Base-by-base conservation (phyloP, 2,797 vertebrate species). In the Gephyroberyx darwinii region DNA sequence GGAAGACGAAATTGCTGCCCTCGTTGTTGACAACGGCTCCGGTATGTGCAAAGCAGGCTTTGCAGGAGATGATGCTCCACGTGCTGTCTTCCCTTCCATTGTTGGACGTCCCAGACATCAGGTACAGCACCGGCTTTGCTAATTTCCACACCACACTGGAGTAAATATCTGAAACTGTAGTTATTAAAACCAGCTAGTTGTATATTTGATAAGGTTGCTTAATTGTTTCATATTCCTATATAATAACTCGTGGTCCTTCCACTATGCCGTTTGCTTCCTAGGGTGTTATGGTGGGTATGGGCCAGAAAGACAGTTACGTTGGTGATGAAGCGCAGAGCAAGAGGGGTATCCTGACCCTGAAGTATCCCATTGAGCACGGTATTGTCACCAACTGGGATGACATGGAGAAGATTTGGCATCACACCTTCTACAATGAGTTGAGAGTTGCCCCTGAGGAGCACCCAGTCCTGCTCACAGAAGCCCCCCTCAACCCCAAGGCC, bases 21-120 rank as follows among this genome's bases (percentile, higher is more conserved):
- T 99, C 63, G 97, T 98, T 69, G 96, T 98, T 82, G 97, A 99
- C 93, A 99, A 99, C 45, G 97, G 98, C 83, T 99, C 97, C 22
- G 97, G 98, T 83, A 98, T 98, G 97, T 99, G 98, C 96, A 98
- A 99, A 92, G 97, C 97, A 85, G 98, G 98, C 61, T 99, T 99
- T 31, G 98, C 97, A 0, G 98, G 97, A 82, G 97, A 99, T 0
- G 97, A 99, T 78, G 98, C 97, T 0, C 98, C 97, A 59, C 95
- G 97, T 67, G 97, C 97, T 0, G 97, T 99, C 43, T 99, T 99
- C 87, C 97, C 98, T 17, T 99, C 98, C 88, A 98, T 99, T 53
- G 97, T 98, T 58, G 98, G 98, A 52, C 96, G 97, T 63, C 97
- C 98, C 85, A 96, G 97, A 76, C 98, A 98, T 93, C 98, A 99